phyloP scores from a whole-genome alignment of 2,797 vertebrate genomes.

The Enoplosus armatus region DNA sequence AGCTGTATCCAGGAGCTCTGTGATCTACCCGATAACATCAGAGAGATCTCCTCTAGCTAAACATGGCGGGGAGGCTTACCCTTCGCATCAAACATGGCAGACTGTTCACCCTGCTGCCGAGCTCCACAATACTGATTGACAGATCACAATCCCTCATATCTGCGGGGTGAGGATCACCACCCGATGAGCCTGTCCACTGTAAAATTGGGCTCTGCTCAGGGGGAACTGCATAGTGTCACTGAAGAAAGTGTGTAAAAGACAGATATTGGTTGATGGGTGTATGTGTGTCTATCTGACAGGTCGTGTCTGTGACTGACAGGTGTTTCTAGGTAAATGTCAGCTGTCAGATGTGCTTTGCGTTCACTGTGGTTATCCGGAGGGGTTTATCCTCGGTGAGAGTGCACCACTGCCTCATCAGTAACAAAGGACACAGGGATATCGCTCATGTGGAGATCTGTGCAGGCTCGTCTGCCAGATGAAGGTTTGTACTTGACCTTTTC shows the following conservation, averaged over 20 bases:
- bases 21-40: constrained; percentile 73
- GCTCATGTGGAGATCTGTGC: constrained; percentile 28
- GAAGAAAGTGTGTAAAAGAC: not conserved
- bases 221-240: constrained; percentile 30
- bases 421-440: constrained; percentile 56
- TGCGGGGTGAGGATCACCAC: constrained; percentile 32
- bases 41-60: constrained; percentile 59
- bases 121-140: constrained; percentile 60
- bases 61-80: constrained; percentile 52
- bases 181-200: constrained; percentile 23
- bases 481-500: constrained; percentile 58
- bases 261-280: constrained; percentile 7
- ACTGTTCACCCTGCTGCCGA: constrained; percentile 37
- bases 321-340: constrained; percentile 72
- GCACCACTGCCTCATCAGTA: constrained; percentile 44
- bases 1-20: constrained; percentile 52
- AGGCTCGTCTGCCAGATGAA: not conserved
- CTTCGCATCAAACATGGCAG: constrained; percentile 43
- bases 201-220: constrained; percentile 45
- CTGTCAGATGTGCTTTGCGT: constrained; percentile 60
- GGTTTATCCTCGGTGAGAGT: constrained; percentile 48
- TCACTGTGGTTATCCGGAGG: constrained; percentile 48
- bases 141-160: constrained; percentile 52
- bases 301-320: constrained; percentile 63
- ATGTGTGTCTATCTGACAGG: constrained; percentile 27